Percentiles rank a stretch among this genome's conserved stretches.
Conservation (phyloP, 2,888 invertebrate genomes). For the Drosophila neonasuta region DNA sequence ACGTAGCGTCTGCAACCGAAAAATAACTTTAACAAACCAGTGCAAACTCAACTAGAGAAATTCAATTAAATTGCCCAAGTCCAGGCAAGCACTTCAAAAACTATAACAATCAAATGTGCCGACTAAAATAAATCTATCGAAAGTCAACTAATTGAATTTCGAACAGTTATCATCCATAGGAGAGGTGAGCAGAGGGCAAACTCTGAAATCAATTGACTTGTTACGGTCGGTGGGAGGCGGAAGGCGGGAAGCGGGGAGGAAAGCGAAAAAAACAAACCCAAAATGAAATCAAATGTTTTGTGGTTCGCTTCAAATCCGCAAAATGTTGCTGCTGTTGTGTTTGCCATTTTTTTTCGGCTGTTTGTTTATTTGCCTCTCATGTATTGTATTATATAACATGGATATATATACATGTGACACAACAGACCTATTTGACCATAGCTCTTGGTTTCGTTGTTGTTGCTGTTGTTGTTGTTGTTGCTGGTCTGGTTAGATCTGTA, state of each 20-base stretch:
- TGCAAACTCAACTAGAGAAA: conserved; percentile 10
- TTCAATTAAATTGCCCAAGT: conserved; percentile 33
- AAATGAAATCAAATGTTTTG: conserved; percentile 74
- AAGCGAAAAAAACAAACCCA: conserved; percentile 24
- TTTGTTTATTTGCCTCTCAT: conserved; percentile 3
- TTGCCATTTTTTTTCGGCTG: conserved; percentile 1
- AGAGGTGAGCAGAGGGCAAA: background rate
- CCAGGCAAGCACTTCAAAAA: conserved; percentile 37
- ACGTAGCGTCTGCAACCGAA: conserved; percentile 15
- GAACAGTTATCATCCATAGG: conserved; percentile 17
- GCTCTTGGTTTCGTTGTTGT: conserved; percentile 38
- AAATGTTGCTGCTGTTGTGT: conserved; percentile 38
- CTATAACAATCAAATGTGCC: conserved; percentile 32
- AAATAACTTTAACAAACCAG: conserved; percentile 22
- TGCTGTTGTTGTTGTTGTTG: conserved; percentile 22
- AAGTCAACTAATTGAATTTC: conserved; percentile 67
- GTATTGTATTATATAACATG: conserved; percentile 9
- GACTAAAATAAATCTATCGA: conserved; percentile 46
- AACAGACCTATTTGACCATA: conserved; percentile 24
- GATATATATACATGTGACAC: conserved; percentile 46
- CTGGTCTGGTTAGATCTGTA: conserved; percentile 21
- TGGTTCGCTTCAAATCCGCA: conserved; percentile 63
- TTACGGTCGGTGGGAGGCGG: background rate
- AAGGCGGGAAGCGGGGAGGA: background rate
- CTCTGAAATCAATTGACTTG: conserved; percentile 50